These are phyloP conservation scores for Pantherophis alleghaniensis DNA, from an alignment of 2,797 vertebrate genomes.

Conservation along the genomic window DNA sequence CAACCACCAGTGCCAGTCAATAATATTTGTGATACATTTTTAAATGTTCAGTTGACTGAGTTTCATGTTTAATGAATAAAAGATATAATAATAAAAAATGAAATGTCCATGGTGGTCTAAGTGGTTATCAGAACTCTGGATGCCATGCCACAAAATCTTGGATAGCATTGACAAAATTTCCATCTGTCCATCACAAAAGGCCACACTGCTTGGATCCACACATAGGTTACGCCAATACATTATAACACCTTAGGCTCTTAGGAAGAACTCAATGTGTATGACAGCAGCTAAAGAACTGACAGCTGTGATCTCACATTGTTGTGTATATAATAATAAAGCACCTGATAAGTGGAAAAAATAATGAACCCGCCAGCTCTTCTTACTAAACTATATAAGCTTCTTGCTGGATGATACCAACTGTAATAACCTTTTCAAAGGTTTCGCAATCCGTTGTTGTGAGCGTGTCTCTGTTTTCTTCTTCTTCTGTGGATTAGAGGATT, in stretches of 20 bases:
- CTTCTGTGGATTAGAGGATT: conserved; percentile 54
- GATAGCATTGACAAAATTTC: not conserved
- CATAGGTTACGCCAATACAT: not conserved
- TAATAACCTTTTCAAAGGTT: conserved; percentile 44
- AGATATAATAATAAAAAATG: not conserved
- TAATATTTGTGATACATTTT: too few species aligned
- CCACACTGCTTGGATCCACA: not conserved
- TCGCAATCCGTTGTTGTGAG: conserved; percentile 18
- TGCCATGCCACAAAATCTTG: not conserved
- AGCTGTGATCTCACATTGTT: not conserved
- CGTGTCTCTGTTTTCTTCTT: conserved; percentile 31
- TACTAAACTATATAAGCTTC: conserved; percentile 31
- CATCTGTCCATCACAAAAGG: not conserved
- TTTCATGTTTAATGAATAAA: too few species aligned
- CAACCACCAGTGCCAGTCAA: too few species aligned
- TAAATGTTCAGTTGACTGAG: too few species aligned
- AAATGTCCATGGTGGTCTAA: not conserved
- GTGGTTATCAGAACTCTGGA: not conserved
- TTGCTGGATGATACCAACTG: not conserved
- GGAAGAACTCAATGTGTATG: not conserved
- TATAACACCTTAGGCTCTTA: not conserved
- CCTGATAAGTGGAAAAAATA: conserved; percentile 12
- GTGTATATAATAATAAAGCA: not conserved
- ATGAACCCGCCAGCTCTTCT: not conserved
- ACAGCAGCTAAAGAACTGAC: not conserved